Percentiles rank a stretch among this genome's conserved stretches.
These are phyloP conservation scores for Calliphora vicina DNA, from an alignment of 1,140 invertebrate genomes.

Conservation along the genomic window DNA sequence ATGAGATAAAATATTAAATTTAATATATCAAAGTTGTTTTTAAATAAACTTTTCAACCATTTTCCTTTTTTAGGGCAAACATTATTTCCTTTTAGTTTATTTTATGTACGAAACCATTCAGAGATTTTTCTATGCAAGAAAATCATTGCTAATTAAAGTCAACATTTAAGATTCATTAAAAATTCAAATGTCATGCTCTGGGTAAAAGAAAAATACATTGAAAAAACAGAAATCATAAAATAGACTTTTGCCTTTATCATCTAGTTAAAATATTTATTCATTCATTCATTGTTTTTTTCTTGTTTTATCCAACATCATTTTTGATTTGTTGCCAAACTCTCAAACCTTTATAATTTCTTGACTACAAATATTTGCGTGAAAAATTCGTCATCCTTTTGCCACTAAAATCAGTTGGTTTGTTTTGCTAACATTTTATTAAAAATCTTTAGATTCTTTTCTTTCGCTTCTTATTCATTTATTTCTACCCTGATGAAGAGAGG, in stretches of 20 bases:
- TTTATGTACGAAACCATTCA: neutral
- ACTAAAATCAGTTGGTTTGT: neutral
- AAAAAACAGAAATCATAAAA: neutral
- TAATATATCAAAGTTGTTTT: neutral
- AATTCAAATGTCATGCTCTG: neutral
- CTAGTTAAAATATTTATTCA: neutral
- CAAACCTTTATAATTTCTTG: neutral
- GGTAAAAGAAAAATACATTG: neutral
- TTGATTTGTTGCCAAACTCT: neutral
- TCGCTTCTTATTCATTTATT: neutral
- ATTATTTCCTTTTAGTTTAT: neutral
- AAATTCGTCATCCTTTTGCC: neutral
- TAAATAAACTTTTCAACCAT: neutral
- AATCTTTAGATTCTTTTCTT: too few species aligned
- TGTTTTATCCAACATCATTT: neutral
- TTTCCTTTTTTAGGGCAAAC: neutral
- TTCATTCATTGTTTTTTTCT: neutral
- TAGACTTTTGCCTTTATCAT: neutral
- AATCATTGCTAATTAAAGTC: constrained; percentile 7
- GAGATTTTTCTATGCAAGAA: neutral
- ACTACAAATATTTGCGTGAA: neutral
- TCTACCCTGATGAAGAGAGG: neutral
- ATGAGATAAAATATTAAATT: neutral
- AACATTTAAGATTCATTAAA: constrained; percentile 1
- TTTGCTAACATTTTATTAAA: neutral